Evolutionary conservation across 2,113 vertebrate genomes (phyloP).

Genomic region (Chrysochloris asiatica): DNA sequence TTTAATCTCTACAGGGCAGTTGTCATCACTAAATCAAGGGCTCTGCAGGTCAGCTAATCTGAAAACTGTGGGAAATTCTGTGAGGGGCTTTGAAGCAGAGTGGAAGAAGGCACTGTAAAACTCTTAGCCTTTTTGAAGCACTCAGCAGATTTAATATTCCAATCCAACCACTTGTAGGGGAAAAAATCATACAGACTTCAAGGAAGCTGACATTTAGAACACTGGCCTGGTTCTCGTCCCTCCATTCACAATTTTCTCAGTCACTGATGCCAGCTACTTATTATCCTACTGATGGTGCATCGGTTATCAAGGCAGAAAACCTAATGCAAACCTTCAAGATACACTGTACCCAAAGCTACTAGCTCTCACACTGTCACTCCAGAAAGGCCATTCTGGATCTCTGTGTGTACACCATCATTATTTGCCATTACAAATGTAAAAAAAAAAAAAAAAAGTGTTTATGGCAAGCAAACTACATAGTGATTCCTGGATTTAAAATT

Average conservation of each 20-base stretch:
- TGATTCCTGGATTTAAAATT: conserved; percentile 50
- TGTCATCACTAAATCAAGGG: conserved; percentile 64
- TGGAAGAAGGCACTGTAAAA: conserved; percentile 35
- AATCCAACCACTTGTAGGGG: background rate
- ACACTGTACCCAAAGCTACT: background rate
- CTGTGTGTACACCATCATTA: background rate
- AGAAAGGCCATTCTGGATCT: conserved; percentile 1
- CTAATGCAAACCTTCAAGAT: background rate
- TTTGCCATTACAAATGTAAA: conserved; percentile 43
- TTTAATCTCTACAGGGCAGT: conserved; percentile 58
- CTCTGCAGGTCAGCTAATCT: conserved; percentile 64
- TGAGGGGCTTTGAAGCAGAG: background rate
- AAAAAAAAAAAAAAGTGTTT: conserved; percentile 36
- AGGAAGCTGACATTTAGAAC: background rate
- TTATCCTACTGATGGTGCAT: background rate
- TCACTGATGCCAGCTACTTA: conserved; percentile 28
- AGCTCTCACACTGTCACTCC: background rate
- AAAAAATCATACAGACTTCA: background rate
- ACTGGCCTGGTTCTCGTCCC: background rate
- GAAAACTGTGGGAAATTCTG: conserved; percentile 60
- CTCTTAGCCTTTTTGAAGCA: conserved; percentile 30
- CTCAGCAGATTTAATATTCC: conserved; percentile 4
- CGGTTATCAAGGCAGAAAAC: background rate
- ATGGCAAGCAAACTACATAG: conserved; percentile 12
- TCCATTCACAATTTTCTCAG: conserved; percentile 35